Evolutionary conservation across 2,113 vertebrate genomes (phyloP), one percentile per base, ranked within the genome.

Genomic region (Ammodramus savannarum): DNA sequence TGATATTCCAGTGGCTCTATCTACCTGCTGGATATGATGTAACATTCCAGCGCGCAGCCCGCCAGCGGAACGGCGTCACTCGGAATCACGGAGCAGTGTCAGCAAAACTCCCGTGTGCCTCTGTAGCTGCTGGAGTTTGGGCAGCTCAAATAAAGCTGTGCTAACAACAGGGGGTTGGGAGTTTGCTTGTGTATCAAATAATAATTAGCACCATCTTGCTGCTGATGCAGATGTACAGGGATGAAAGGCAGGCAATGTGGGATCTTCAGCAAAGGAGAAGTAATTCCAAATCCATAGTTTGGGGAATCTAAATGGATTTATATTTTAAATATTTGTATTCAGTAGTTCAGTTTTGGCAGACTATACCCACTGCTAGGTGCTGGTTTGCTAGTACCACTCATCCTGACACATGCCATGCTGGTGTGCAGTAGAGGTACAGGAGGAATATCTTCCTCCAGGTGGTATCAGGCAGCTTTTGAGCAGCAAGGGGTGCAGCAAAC

Each of bases 1-100:
- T 91, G 92, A 65, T 94, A 95, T 95, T 94, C 95, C 97, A 96
- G 95, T 39, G 75, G 90, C 66, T 89, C 52, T 86, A 86, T 95
- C 93, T 97, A 89, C 88, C 85, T 95, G 80, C 75, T 89, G 87
- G 88, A 86, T 74, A 66, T 13, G 44, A 41, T 36, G 11, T 63
- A 79, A 44, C 41, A 23, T 75, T 75, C 71, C 72, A 55, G 49
- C 0, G 48, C 0, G 2, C 39, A 48, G 84, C 82, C 46, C 3
- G 22, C 59, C 68, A 29, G 23, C 1, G 8, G 15, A 25, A 39
- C 25, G 29, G 67, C 1, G 3, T 85, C 23, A 29, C 71, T 69
- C 25, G 77, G 36, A 95, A 71, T 74, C 57, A 17, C 3, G 3
- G 66, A 54, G 80, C 59, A 26, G 8, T 57, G 87, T 67, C 68